These are phyloP conservation scores for Cyanoderma ruficeps DNA, from an alignment of 2,113 vertebrate genomes.

Conservation along the genomic window DNA sequence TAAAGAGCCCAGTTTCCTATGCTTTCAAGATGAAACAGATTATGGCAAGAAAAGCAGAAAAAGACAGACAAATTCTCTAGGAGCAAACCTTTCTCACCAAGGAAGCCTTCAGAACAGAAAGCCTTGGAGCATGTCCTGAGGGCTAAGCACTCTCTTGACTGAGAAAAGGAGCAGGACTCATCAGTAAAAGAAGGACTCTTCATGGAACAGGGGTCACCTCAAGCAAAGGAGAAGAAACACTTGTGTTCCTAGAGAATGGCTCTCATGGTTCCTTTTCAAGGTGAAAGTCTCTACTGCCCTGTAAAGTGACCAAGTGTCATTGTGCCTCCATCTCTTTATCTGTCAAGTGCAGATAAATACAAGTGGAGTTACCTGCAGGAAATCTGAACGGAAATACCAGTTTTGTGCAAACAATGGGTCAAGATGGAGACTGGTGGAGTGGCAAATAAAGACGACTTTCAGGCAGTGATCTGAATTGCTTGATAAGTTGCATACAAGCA, in stretches of 20 bases:
- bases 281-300: not conserved
- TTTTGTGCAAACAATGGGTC: not conserved
- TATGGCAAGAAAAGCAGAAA: not conserved
- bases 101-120: not conserved
- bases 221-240: not conserved
- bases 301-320: not conserved
- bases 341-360: not conserved
- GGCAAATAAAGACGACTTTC: not conserved
- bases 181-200: not conserved
- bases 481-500: not conserved
- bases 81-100: not conserved
- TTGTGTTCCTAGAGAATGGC: not conserved
- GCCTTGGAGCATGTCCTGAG: not conserved
- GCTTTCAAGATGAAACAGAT: not conserved
- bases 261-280: not conserved
- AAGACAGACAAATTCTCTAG: not conserved
- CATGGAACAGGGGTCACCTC: not conserved
- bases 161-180: not conserved
- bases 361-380: not conserved
- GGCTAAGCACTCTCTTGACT: not conserved
- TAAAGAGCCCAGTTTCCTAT: not conserved
- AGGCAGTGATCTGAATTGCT: not conserved
- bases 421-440: not conserved
- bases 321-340: not conserved
- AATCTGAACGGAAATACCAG: not conserved